Evolutionary conservation across 2,797 vertebrate species (phyloP).

Genomic region (Gymnopithys bicolor): DNA sequence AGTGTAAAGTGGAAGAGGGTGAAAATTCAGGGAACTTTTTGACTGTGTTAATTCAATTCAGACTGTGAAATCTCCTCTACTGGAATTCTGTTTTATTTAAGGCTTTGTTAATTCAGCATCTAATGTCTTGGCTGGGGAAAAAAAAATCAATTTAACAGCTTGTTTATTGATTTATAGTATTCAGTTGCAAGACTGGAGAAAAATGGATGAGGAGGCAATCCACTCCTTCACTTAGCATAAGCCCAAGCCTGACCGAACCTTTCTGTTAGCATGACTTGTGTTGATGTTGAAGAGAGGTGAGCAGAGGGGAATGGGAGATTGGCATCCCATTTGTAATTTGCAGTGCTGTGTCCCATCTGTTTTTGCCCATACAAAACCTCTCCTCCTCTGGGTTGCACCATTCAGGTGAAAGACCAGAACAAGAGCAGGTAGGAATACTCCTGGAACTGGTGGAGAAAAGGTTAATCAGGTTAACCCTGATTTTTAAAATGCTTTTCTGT

Average conservation of each 20-base stretch:
- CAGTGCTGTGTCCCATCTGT: accelerated
- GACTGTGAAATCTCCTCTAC: not conserved
- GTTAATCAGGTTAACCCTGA: not conserved
- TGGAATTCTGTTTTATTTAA: not conserved
- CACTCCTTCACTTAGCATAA: not conserved
- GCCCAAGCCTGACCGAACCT: not conserved
- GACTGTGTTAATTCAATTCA: not conserved
- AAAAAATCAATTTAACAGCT: not conserved
- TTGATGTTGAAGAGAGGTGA: not conserved
- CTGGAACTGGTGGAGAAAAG: not conserved
- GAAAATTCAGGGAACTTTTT: not conserved
- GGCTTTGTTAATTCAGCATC: not conserved
- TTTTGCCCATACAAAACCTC: not conserved
- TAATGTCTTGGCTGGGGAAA: not conserved
- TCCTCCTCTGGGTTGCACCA: not conserved
- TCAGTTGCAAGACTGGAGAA: not conserved
- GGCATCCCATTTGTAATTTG: not conserved
- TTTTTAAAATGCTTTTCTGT: not conserved
- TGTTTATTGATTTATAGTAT: not conserved
- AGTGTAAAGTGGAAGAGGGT: not conserved
- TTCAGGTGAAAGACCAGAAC: accelerated
- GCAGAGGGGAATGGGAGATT: not conserved
- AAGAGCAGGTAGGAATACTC: not conserved
- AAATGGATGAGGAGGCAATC: not conserved
- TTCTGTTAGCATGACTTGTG: accelerated